These are phyloP conservation scores for Chromis chromis DNA, from an alignment of 2,797 vertebrate genomes.

Conservation along the genomic window DNA sequence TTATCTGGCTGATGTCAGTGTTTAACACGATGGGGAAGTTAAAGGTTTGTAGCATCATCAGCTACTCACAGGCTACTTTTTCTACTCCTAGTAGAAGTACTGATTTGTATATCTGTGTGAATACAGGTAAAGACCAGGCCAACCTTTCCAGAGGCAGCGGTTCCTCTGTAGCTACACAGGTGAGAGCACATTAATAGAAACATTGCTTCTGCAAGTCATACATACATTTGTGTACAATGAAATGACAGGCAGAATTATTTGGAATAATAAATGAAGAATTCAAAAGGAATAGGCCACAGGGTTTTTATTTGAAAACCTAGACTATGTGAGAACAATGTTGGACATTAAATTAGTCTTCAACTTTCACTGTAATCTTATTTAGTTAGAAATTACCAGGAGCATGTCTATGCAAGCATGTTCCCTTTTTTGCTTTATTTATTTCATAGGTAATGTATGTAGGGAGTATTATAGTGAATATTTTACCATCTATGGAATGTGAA, in stretches of 20 bases:
- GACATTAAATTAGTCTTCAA: not conserved
- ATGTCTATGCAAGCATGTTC: not conserved
- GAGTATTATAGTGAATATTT: too few species aligned
- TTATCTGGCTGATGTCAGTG: constrained; percentile 21
- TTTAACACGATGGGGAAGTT: constrained; percentile 31
- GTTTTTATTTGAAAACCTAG: not conserved
- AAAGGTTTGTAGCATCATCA: not conserved
- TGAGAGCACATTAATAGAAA: constrained; percentile 44
- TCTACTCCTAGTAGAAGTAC: not conserved
- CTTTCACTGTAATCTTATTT: not conserved
- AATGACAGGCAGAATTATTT: too few species aligned
- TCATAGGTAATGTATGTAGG: not conserved
- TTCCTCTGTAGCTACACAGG: constrained; percentile 64
- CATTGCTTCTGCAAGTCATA: not conserved
- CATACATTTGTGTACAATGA: not conserved
- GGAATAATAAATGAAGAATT: not conserved
- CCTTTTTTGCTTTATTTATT: too few species aligned
- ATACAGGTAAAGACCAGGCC: constrained; percentile 72
- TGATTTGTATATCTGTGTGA: constrained; percentile 30
- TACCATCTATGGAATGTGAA: not conserved
- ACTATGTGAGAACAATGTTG: not conserved
- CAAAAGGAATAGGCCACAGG: too few species aligned
- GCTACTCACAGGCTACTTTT: not conserved
- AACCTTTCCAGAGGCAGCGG: constrained; percentile 38
- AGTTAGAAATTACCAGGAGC: not conserved